Evolutionary conservation across 2,113 vertebrate genomes (phyloP), one percentile per base, ranked within the genome.

Genomic region (Cheirogaleus medius): DNA sequence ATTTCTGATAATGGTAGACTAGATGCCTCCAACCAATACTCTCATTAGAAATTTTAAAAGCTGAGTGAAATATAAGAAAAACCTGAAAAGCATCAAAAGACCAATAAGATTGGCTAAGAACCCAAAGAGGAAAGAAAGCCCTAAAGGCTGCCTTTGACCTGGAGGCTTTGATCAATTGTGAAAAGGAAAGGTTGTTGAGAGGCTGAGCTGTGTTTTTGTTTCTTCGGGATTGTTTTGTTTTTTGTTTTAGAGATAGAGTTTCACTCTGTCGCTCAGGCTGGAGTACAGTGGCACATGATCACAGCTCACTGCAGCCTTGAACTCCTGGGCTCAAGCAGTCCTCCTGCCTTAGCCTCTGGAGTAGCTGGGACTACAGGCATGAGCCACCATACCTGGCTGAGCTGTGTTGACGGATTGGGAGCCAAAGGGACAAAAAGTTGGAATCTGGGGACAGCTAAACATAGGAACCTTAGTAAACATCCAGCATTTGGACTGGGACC

Each of bases 191-290:
- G 18, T 37, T 34, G 68, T 81, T 32, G 60, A 92, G 71, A 84
- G 56, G 20, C 39, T 60, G 60, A 32, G 69, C 25, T 92, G 37
- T n/a, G 12, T 4, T 74, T 52, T 39, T 10, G 49, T 29, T 63
- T 63, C 9, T 27, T 25, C 2, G 58, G 58, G 58, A 11, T 27
- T 0, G 23, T 12, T 21, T n/a, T 37, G 27, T 44, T 1, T 1
- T 73, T 73, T 73, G 42, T 25, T 14, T 73, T 42, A 1, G 37
- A 73, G 69, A 73, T 27, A 12, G 69, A 42, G 69, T 42, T 25
- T 73, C 23, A 25, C 37, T 42, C 69, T 42, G 21, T 73, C 23
- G 1, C 39, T 39, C 69, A 73, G 39, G 69, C 69, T 73, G 12
- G 39, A 42, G 12, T 73, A 13, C 39, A 42, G 23, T 73, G 69